Conservation (phyloP, 2,888 invertebrate species). For the Leptarthrus brevirostris region DNA sequence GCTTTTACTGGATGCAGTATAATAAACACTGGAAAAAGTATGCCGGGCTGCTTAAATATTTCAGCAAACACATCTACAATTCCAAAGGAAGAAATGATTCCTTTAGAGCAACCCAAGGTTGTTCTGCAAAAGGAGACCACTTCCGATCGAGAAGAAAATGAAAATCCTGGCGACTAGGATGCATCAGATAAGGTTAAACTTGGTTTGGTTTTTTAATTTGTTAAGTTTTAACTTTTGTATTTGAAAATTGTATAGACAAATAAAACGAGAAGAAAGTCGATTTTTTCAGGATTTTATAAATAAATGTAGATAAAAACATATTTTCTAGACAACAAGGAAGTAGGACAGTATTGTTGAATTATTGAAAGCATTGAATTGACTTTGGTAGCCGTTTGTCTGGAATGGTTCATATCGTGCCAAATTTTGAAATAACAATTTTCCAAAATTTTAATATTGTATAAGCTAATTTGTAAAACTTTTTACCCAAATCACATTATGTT, state of each 20-base stretch:
- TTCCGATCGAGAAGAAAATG: constrained; percentile 50
- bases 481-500: no score
- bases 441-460: no score
- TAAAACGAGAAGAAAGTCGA: not conserved
- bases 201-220: not conserved
- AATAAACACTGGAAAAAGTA: constrained; percentile 1
- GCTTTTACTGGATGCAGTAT: constrained; percentile 8
- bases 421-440: no score
- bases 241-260: constrained; percentile 21
- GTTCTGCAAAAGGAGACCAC: constrained; percentile 52
- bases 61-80: constrained; percentile 50
- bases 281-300: no score
- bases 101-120: constrained; percentile 54
- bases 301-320: not conserved
- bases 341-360: no score
- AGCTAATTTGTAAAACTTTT: no score
- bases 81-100: constrained; percentile 52
- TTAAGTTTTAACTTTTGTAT: constrained; percentile 29
- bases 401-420: no score
- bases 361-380: no score
- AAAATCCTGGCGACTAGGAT: constrained; percentile 51
- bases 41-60: constrained; percentile 19
- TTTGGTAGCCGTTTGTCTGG: no score
- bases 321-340: no score
- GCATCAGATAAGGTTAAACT: not conserved